Evolutionary conservation across 2,888 invertebrate genomes (phyloP).

Genomic region (Standfussiana lucernea): DNA sequence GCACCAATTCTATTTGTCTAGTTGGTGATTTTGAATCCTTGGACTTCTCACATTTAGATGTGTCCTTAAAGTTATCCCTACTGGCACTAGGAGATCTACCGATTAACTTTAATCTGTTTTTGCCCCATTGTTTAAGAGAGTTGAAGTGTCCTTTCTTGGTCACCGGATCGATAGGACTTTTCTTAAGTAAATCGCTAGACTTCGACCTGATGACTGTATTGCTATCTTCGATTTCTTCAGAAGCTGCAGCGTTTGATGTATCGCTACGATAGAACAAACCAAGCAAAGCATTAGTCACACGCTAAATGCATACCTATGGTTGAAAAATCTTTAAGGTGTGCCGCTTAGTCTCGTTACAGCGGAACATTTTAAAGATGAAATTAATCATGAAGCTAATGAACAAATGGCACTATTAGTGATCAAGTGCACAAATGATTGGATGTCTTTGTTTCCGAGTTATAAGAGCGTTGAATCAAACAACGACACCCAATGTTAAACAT

Average conservation of each 20-base stretch:
- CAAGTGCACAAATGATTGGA: slow-evolving; percentile 87
- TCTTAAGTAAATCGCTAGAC: slow-evolving; percentile 94
- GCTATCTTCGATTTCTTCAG: slow-evolving; percentile 89
- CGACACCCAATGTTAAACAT: slow-evolving; percentile 86
- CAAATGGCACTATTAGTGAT: slow-evolving; percentile 89
- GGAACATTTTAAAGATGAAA: slow-evolving; percentile 82
- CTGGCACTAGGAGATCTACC: slow-evolving; percentile 91
- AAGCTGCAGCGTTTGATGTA: slow-evolving; percentile 88
- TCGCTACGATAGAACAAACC: slow-evolving; percentile 91
- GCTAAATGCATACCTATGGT: slow-evolving; percentile 87
- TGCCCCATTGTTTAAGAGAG: slow-evolving; percentile 96
- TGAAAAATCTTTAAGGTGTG: slow-evolving; percentile 81
- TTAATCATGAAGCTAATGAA: slow-evolving; percentile 89
- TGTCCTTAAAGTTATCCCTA: slow-evolving; percentile 88
- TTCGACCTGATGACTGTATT: slow-evolving; percentile 92
- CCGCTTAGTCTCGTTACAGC: slow-evolving; percentile 87
- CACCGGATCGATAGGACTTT: slow-evolving; percentile 91
- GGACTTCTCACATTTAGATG: slow-evolving; percentile 82
- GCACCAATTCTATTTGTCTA: slow-evolving; percentile 91
- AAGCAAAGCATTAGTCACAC: slow-evolving; percentile 91
- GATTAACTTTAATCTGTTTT: slow-evolving; percentile 94
- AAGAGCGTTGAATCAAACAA: slow-evolving; percentile 78
- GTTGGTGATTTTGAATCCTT: slow-evolving; percentile 85
- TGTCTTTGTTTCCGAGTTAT: slow-evolving; percentile 80
- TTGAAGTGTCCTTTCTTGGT: slow-evolving; percentile 93